Evolutionary conservation across 2,113 vertebrate genomes (phyloP), one percentile per base, ranked within the genome.

Genomic region (Anas platyrhynchos): DNA sequence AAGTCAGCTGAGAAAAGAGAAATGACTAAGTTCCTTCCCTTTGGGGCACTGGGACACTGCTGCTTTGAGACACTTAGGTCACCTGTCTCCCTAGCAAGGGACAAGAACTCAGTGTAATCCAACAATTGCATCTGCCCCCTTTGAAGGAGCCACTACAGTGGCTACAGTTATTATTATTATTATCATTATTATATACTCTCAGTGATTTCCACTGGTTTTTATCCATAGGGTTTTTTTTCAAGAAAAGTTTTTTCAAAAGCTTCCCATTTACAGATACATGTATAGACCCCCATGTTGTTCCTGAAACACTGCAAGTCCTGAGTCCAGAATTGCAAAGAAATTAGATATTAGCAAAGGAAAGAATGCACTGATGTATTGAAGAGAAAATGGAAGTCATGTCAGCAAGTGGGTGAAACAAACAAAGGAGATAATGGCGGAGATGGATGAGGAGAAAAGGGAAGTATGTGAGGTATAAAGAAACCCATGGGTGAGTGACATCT

Each of bases 1-100:
- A 91, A 91, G 48, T 84, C 91, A 96, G 68, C 83, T 86, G 89
- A 93, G 69, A 82, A 93, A 81, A 0, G 3, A 90, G 73, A 62
- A 93, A 78, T 88, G 22, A 97, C 77, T 93, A 68, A 94, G 80
- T 96, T 94, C 94, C 95, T 95, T 91, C 93, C 92, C 88, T 78
- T 79, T 54, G 83, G 43, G 81, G 48, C 23, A 11, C 34, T 38
- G 83, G 41, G 62, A 80, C 2, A 3, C 38, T 77, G 54, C 79
- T 86, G 44, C 79, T 36, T 7, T 75, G 48, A 92, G 93, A 72
- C 58, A 25, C 38, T 88, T 46, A n/a, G 44, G 89, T 94, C 73
- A 86, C 86, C 46, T 61, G 65, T 82, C 65, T 78, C 92, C 83
- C 56, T 48, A 79, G 74, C 32, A 86, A 75, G 59, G 43, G 15